phyloP scores from a whole-genome alignment of 2,113 vertebrate genomes.

The Struthio camelus region DNA sequence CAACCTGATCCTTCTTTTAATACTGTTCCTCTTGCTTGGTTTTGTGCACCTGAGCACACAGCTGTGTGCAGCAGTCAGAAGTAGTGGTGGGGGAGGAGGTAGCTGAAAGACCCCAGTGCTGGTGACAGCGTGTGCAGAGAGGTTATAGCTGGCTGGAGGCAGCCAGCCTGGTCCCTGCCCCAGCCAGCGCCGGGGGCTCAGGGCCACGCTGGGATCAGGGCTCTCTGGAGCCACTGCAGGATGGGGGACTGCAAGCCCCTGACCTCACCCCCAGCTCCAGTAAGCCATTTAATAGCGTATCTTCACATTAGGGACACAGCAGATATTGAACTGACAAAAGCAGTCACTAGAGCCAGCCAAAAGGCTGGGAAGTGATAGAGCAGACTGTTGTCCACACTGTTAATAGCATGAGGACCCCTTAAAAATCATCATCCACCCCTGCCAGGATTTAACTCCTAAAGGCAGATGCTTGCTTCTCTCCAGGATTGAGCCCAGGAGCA shows the following conservation, averaged over 20 bases:
- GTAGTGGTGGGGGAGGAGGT: not conserved
- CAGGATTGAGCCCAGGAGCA: not conserved
- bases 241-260: too few species aligned
- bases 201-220: too few species aligned
- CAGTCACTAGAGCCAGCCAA: too few species aligned
- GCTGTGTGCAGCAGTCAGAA: not conserved
- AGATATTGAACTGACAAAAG: too few species aligned
- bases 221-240: too few species aligned
- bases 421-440: not conserved
- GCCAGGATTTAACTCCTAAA: not conserved
- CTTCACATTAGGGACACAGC: too few species aligned
- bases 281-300: too few species aligned
- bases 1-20: not conserved
- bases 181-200: rapidly evolving
- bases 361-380: not conserved
- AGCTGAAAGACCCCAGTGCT: rapidly evolving
- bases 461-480: not conserved
- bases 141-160: not conserved
- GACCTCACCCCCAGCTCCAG: too few species aligned
- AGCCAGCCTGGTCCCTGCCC: rapidly evolving
- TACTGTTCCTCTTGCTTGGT: not conserved
- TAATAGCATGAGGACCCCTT: not conserved
- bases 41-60: too few species aligned
- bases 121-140: not conserved
- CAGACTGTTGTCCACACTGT: not conserved